Evolutionary conservation across 2,113 vertebrate species (phyloP), one percentile per base, ranked within the genome.

Genomic region (Halichoeres trimaculatus): DNA sequence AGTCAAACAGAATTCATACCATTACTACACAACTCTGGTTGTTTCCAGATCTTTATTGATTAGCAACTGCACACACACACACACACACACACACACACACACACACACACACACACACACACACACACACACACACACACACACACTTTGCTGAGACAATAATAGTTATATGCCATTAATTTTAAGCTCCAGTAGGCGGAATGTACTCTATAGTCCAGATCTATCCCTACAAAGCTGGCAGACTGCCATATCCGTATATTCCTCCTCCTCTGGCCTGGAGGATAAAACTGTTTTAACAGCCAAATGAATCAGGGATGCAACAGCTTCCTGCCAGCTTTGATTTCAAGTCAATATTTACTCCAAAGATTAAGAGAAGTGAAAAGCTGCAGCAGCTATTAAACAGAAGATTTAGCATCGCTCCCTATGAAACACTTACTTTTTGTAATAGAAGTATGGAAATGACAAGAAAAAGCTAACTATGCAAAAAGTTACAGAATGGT

Each of bases 291-390:
- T 81, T 84, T 89, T 80, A 85, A 80, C 74, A 86, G 82, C 78
- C 84, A 88, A 89, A 90, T 87, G 74, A 90, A 88, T 89, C 62
- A 81, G 74, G 63, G 77, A 70, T 60, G 80, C 69, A 86, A 82
- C 48, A 81, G 76, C 77, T 81, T 81, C 84, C 80, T 87, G 81
- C 70, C 88, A 87, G 81, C 84, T 89, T 81, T 89, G 88, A 92
- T 89, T 85, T 90, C 63, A 81, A 89, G 89, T 85, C 88, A 92
- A 89, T 92, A 89, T 92, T 91, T 89, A 86, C 83, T 72, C 73
- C 67, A 38, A 60, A 74, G 73, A 86, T 84, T 80, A 75, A 87
- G 70, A 65, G 66, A 64, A 80, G 76, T 67, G 65, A 85, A 84
- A 74, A 85, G 69, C 36, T 64, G 24, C 65, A 81, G 17, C 57